Evolutionary conservation across 2,797 vertebrate species (phyloP).

Genomic region (Leptatherina wallacei): DNA sequence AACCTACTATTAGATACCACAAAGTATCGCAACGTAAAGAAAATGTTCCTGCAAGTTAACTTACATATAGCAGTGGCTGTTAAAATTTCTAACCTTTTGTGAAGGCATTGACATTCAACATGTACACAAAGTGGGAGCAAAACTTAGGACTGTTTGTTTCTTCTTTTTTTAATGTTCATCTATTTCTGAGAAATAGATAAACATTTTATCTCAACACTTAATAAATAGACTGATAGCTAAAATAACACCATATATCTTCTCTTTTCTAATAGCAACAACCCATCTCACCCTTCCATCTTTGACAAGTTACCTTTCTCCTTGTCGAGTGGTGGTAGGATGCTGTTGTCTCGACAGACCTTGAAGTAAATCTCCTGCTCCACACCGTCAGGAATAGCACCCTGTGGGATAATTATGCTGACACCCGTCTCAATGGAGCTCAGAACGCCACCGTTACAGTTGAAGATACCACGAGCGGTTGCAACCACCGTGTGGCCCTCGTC

Average conservation of each 20-base stretch:
- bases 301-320: conserved; percentile 94
- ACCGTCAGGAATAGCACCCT: conserved; percentile 96
- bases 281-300: neutral
- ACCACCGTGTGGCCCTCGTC: conserved; percentile 99
- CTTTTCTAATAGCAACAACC: neutral
- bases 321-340: conserved; percentile 97
- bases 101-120: neutral
- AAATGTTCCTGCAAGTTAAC: neutral
- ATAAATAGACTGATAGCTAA: neutral
- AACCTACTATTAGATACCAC: neutral
- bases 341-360: conserved; percentile 99
- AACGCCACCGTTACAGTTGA: conserved; percentile 96
- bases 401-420: conserved; percentile 98
- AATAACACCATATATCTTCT: neutral
- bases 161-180: neutral
- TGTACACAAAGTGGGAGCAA: too few species aligned
- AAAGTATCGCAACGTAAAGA: neutral
- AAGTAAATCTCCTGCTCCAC: conserved; percentile 99
- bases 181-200: too few species aligned
- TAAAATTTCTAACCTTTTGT: neutral
- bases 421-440: conserved; percentile 98
- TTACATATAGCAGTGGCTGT: neutral
- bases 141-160: neutral
- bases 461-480: conserved; percentile 95
- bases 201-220: neutral